Base-by-base conservation (phyloP, 2,888 invertebrate species). In the Troides helena region DNA sequence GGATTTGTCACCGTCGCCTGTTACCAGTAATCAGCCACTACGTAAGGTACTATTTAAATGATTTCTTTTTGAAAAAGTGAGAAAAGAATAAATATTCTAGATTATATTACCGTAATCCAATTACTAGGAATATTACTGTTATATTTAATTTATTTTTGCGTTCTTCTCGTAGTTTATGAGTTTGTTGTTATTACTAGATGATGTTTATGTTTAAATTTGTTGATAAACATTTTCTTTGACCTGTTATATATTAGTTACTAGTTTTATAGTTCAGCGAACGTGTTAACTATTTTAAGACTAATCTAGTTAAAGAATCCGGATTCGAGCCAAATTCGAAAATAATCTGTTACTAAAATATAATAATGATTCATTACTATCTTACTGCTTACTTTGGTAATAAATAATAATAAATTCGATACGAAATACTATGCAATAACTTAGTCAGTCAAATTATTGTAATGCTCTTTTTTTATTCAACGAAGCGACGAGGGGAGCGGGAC, bases 151-250 rank as follows among this genome's bases (percentile, higher is more conserved):
- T 50, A 14, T 50, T 50, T 50, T 14, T 7, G 46, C 6, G 0
- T 17, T 50, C 17, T 50, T 50, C 50, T 39, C 8, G 39, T 39
- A 39, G 39, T 39, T 39, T 39, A 39, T 39, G 39, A 10, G 39
- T 39, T 39, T 39, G 39, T 39, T 39, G 10, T 7, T 30, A 30
- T 30, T 30, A 30, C 30, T 3, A 30, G 30, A 8, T 10, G 6
- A 10, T 50, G 14, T 50, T 50, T 50, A 14, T 50, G 1, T 53
- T 56, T 50, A 50, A 50, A 56, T 57, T 67, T 39, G 39, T 39
- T 39, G 56, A 70, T 67, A 59, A 62, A 58, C 62, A 58, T 23
- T 62, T 57, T 62, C 56, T n/a, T 60, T 25, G 25, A 25, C 30
- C 21, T 12, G 18, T n/a, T 1, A 23, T 21, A n/a, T n/a, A n/a